phyloP scores from a whole-genome alignment of 2,797 vertebrate genomes.

The Mastacembelus armatus region DNA sequence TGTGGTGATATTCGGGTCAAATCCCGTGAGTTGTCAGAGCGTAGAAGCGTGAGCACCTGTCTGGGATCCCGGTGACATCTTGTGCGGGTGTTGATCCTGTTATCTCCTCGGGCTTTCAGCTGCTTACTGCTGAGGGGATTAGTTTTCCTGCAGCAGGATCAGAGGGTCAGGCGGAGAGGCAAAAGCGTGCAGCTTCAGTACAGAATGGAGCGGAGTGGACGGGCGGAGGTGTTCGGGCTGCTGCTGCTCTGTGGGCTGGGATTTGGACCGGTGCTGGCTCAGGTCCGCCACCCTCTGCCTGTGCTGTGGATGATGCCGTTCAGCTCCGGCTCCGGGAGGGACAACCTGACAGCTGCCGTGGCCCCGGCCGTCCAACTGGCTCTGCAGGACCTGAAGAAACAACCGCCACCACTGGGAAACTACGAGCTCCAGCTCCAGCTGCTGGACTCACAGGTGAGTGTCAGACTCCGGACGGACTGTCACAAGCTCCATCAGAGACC shows the following conservation, averaged over 20 bases:
- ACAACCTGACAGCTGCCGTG: constrained; percentile 47
- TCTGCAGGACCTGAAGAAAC: constrained; percentile 73
- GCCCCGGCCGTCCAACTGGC: constrained; percentile 71
- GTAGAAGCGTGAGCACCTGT: background rate
- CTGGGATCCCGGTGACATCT: constrained; percentile 28
- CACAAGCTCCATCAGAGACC: no score
- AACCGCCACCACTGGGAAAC: constrained; percentile 59
- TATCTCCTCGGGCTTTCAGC: constrained; percentile 47
- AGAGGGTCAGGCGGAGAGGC: background rate
- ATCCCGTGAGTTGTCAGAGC: background rate
- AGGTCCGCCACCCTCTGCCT: constrained; percentile 65
- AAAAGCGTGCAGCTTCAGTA: background rate
- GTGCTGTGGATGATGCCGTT: constrained; percentile 76
- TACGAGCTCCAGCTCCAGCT: constrained; percentile 76
- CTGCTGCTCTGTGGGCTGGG: constrained; percentile 45
- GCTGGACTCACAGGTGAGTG: constrained; percentile 70
- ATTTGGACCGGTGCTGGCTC: constrained; percentile 2
- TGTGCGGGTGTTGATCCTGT: constrained; percentile 58
- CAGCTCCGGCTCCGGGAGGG: constrained; percentile 2
- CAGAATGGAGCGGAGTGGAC: constrained; percentile 37
- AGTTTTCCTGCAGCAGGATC: constrained; percentile 32
- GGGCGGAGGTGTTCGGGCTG: background rate
- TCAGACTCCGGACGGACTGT: no score
- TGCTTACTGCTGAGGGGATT: constrained; percentile 54
- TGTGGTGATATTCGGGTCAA: no score